phyloP scores from a whole-genome alignment of 37 sponge, comb jelly and placozoan species.

The Crambe crambe region DNA sequence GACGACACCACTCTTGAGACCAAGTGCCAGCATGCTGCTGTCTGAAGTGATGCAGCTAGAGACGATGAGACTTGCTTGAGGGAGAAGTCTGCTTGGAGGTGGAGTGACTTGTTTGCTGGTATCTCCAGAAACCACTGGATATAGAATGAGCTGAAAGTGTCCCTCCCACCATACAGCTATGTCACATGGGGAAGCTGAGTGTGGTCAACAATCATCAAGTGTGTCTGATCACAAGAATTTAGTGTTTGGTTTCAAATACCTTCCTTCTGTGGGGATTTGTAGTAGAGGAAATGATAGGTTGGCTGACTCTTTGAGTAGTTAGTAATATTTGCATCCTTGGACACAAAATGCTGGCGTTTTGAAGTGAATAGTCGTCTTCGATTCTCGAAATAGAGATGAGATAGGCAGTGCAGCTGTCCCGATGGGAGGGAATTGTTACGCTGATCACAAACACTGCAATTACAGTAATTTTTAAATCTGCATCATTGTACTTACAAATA shows the following conservation, averaged over 20 bases:
- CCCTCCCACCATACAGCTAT: slow-evolving; percentile 63
- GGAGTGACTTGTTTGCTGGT: not conserved
- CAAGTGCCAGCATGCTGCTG: slow-evolving; percentile 47
- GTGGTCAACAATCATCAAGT: not conserved
- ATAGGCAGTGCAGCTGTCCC: slow-evolving; percentile 47
- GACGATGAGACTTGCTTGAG: slow-evolving; percentile 40
- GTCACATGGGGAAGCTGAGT: slow-evolving; percentile 5
- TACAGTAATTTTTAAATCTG: not conserved
- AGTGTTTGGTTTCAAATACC: not conserved
- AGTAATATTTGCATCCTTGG: not conserved
- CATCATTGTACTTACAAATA: not conserved
- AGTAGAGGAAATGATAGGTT: slow-evolving; percentile 53
- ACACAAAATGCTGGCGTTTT: slow-evolving; percentile 15
- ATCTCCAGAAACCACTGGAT: slow-evolving; percentile 10
- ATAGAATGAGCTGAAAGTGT: slow-evolving; percentile 28
- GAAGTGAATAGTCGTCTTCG: slow-evolving; percentile 34
- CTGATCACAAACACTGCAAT: slow-evolving; percentile 4
- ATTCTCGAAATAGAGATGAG: slow-evolving; percentile 36
- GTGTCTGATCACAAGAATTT: not conserved
- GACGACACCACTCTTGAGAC: slow-evolving; percentile 40
- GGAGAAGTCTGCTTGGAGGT: not conserved
- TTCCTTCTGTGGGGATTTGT: slow-evolving; percentile 20
- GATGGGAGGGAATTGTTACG: slow-evolving; percentile 2
- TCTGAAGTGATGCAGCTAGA: slow-evolving; percentile 23
- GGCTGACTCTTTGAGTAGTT: slow-evolving; percentile 4